Conservation (phyloP, 2,113 vertebrate genomes). For the Sylvietta virens region DNA sequence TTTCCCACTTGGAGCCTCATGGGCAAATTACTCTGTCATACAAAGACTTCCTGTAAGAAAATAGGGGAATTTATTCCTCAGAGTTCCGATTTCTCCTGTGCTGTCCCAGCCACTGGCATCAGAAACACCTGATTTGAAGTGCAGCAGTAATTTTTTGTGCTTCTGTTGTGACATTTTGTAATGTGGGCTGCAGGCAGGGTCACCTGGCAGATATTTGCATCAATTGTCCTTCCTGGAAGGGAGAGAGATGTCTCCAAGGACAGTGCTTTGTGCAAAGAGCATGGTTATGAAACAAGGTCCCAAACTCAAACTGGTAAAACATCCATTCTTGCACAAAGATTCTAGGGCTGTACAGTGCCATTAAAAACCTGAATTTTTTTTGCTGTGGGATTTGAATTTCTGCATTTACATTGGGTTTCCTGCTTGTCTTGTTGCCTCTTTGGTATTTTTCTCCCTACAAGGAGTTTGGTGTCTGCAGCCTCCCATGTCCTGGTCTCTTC, state of each 20-base stretch:
- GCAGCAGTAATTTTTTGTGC: neutral
- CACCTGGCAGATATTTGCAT: neutral
- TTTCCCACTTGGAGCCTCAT: slow-evolving; percentile 13
- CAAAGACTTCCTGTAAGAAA: slow-evolving; percentile 13
- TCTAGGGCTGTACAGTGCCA: neutral
- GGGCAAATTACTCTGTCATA: slow-evolving; percentile 17
- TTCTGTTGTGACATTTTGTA: neutral
- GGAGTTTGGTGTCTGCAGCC: neutral
- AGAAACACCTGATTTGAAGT: neutral
- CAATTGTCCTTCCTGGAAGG: neutral
- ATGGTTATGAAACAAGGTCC: neutral
- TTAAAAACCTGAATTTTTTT: neutral
- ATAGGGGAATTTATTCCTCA: neutral
- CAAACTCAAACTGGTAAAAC: neutral
- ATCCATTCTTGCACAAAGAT: neutral
- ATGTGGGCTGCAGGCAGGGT: neutral
- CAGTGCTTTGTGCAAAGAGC: neutral
- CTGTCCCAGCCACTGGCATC: neutral
- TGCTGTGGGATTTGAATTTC: neutral
- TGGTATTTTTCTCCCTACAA: neutral
- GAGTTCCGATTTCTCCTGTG: neutral
- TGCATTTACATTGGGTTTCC: neutral
- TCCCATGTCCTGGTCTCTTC: neutral
- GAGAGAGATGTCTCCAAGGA: neutral
- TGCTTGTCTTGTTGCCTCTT: neutral